A percentile compares a stretch with the other conserved stretches of the same genome.
Evolutionary conservation across 2,888 invertebrate species (phyloP).

Genomic region (Pterostichus niger): DNA sequence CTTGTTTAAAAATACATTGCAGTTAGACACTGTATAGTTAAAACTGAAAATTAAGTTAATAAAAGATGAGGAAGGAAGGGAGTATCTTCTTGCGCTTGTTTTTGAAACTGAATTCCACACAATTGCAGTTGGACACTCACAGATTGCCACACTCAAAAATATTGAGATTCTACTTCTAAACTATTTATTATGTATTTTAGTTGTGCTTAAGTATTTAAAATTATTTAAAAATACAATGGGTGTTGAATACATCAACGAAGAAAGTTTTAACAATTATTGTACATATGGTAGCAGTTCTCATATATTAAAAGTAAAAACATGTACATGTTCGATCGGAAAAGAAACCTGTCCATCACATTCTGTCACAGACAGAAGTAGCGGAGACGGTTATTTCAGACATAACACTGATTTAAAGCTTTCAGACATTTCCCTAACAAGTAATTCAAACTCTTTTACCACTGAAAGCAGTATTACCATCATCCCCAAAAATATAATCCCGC

Average conservation of each 20-base stretch:
- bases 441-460: neutral
- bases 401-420: constrained; percentile 1
- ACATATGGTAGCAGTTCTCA: constrained; percentile 10
- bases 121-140: too few relatives aligned
- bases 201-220: constrained; percentile 1
- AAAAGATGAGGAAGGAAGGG: too few relatives aligned
- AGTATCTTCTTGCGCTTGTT: too few relatives aligned
- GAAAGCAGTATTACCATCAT: constrained; percentile 29
- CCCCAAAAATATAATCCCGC: neutral
- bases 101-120: too few relatives aligned
- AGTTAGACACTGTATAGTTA: too few relatives aligned
- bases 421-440: neutral
- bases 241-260: neutral
- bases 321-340: constrained; percentile 48
- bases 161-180: too few relatives aligned
- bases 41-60: too few relatives aligned
- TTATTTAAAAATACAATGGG: constrained; percentile 16
- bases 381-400: constrained; percentile 44
- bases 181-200: neutral
- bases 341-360: constrained; percentile 52
- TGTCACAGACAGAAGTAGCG: constrained; percentile 39
- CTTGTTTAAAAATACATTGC: too few relatives aligned
- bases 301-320: constrained; percentile 54
- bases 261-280: neutral
- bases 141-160: too few relatives aligned